Base-by-base conservation (phyloP, 2,888 invertebrate genomes). In the Scaptomyza polygonia region DNA sequence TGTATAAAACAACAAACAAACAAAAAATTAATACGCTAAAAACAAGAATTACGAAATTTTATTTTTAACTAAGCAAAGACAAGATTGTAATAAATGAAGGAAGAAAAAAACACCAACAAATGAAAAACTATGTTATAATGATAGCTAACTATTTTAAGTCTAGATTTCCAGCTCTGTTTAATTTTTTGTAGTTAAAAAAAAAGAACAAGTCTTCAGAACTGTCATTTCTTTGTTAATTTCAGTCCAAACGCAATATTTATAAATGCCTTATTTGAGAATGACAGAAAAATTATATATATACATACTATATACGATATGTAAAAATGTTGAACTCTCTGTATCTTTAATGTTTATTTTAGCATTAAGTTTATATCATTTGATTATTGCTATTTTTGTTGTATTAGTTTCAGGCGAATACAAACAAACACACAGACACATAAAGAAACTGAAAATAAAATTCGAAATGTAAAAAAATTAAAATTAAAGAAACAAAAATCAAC, bases 31-130 rank as follows among this genome's bases (percentile, higher is more conserved):
- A 65, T 61, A 67, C 52, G 63, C 54, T 74, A 78, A 87, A 80
- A 74, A 34, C n/a, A 36, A 52, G 51, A 82, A 81, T 75, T 84
- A 87, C 79, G 72, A 87, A 81, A 84, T 77, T 73, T 86, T 68
- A 86, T 81, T 86, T 16, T 51, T 34, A 71, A 47, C 55, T 72
- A 72, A 67, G 64, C 63, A 75, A 79, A 86, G 66, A 86, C 76
- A 71, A 62, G 39, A 48, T 42, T 30, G 48, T 43, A 56, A 36
- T 25, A 45, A 59, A 21, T 1, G 21, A n/a, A n/a, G 21, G 4
- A 43, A 25, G n/a, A 39, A 42, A 63, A 55, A 32, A 36, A 25
- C 25, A 25, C 25, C 40, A 43, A 52, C 52, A 63, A 61, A 51
- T 52, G 44, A 67, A 32, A 11, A 69, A 70, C 80, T 73, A 86